phyloP scores from a whole-genome alignment of 1,140 invertebrate genomes.

The Tetramorium alpestre region DNA sequence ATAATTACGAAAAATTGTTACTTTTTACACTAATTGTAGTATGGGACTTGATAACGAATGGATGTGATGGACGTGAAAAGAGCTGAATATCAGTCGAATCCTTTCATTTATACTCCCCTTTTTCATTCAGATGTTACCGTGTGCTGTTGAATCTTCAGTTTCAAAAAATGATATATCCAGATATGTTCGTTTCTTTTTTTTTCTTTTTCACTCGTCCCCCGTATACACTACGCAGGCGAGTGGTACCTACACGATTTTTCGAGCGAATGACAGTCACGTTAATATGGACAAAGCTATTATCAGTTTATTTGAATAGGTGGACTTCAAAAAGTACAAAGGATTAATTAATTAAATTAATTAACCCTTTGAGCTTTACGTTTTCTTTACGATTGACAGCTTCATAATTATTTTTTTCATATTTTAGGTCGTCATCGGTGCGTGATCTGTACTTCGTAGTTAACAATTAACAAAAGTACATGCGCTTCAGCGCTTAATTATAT shows the following conservation, averaged over 20 bases:
- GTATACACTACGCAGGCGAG: background rate
- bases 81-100: slow-evolving; percentile 36
- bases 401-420: slow-evolving; percentile 35
- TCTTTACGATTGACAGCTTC: background rate
- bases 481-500: background rate
- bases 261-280: slow-evolving; percentile 52
- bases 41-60: slow-evolving; percentile 49
- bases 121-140: slow-evolving; percentile 52
- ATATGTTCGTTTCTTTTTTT: slow-evolving; percentile 30
- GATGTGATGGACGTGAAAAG: slow-evolving; percentile 47
- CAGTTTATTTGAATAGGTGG: slow-evolving; percentile 36
- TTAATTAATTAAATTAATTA: slow-evolving; percentile 57
- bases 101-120: slow-evolving; percentile 39
- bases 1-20: slow-evolving; percentile 56
- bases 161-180: slow-evolving; percentile 54
- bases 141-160: slow-evolving; percentile 55
- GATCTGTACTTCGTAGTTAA: background rate
- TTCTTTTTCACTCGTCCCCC: background rate
- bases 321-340: slow-evolving; percentile 50
- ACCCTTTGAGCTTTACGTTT: slow-evolving; percentile 17
- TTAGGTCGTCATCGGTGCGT: background rate
- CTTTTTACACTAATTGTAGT: slow-evolving; percentile 23
- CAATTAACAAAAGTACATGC: background rate
- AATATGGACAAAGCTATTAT: slow-evolving; percentile 56
- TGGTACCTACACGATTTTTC: slow-evolving; percentile 25